Conservation (phyloP, 2,888 invertebrate species). For the Xanthostigma xanthostigma region DNA sequence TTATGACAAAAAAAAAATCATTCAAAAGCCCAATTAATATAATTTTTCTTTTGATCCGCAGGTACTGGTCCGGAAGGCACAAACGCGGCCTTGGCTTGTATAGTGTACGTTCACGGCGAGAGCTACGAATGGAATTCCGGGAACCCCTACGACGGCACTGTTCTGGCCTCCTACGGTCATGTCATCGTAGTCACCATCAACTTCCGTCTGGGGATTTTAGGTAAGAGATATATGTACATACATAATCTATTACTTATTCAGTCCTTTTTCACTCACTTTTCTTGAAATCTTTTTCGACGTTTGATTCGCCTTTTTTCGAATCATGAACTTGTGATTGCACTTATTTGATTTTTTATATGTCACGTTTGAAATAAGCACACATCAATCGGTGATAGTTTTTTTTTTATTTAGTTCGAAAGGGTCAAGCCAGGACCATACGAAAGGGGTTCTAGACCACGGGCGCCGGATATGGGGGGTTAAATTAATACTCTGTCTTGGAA, state of each 20-base stretch:
- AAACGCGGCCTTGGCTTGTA: constrained; percentile 49
- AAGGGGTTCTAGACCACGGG: too few relatives aligned
- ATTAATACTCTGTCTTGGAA: too few relatives aligned
- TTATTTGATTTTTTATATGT: too few relatives aligned
- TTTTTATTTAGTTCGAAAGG: background rate
- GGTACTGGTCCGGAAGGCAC: constrained; percentile 35
- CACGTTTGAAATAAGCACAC: background rate
- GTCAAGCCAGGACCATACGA: background rate
- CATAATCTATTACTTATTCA: background rate
- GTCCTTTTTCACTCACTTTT: too few relatives aligned
- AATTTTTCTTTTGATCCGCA: constrained; percentile 24
- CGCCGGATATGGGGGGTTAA: too few relatives aligned
- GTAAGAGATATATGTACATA: constrained; percentile 34
- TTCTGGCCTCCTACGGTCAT: constrained; percentile 81
- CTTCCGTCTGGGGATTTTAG: constrained; percentile 77
- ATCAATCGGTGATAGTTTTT: background rate
- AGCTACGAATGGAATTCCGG: constrained; percentile 96
- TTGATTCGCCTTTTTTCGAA: too few relatives aligned
- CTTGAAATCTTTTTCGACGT: too few relatives aligned
- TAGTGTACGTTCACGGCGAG: constrained; percentile 87
- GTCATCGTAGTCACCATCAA: constrained; percentile 84
- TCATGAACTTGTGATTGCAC: too few relatives aligned
- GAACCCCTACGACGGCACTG: constrained; percentile 92
- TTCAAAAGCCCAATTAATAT: too few relatives aligned
- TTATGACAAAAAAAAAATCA: too few relatives aligned